Percentiles rank a stretch among this genome's conserved stretches.
Conservation (phyloP, 2,888 invertebrate species). For the Rhagophthalmus giganteus region DNA sequence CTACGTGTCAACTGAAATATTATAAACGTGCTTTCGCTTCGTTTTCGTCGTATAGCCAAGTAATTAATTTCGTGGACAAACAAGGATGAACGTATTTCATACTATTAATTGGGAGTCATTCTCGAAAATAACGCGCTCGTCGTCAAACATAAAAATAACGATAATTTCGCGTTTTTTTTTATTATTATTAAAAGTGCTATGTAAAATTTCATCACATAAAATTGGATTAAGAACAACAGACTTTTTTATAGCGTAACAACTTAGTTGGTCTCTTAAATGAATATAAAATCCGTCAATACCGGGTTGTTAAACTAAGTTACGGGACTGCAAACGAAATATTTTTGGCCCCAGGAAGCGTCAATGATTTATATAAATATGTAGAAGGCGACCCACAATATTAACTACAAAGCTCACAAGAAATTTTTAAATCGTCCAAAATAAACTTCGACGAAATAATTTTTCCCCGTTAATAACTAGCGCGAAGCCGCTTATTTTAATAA, state of each 20-base stretch:
- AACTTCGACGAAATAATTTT: too few relatives aligned
- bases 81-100: conserved; percentile 6
- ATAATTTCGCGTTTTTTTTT: conserved; percentile 2
- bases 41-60: too few relatives aligned
- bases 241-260: conserved; percentile 16
- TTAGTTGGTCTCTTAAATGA: conserved; percentile 20
- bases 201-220: conserved; percentile 26
- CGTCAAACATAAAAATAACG: conserved; percentile 7
- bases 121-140: conserved; percentile 8
- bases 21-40: too few relatives aligned
- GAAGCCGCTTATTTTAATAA: too few relatives aligned
- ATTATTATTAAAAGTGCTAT: conserved; percentile 16
- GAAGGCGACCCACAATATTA: conserved; percentile 1
- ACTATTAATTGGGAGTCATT: conserved; percentile 12
- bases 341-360: conserved; percentile 8
- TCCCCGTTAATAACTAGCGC: too few relatives aligned
- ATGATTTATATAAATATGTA: conserved; percentile 7
- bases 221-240: conserved; percentile 25
- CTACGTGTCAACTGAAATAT: too few relatives aligned
- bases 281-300: conserved; percentile 23
- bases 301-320: conserved; percentile 20
- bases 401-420: too few relatives aligned
- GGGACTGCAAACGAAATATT: conserved; percentile 12
- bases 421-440: too few relatives aligned
- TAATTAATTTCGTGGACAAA: too few relatives aligned